Evolutionary conservation across 2,888 invertebrate genomes (phyloP).

Genomic region (Megaustenia siamemsis): DNA sequence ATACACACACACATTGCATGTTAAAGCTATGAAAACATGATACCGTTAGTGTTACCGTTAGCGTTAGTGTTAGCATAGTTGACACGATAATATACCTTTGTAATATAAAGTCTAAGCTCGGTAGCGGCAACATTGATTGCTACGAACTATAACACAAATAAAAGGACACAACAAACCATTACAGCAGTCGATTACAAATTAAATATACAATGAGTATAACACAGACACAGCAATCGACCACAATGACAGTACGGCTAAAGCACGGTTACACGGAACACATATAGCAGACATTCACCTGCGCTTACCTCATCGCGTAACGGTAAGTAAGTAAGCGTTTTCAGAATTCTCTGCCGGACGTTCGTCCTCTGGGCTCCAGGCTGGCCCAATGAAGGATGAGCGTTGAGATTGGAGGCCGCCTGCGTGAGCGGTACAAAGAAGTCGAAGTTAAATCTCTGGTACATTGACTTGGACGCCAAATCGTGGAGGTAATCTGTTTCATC

Average conservation of each 20-base stretch:
- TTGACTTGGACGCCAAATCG: not conserved
- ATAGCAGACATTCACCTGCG: not conserved
- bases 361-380: not conserved
- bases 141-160: too few species aligned
- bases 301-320: slow-evolving; percentile 51
- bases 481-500: not conserved
- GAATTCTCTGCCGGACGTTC: not conserved
- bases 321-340: slow-evolving; percentile 13
- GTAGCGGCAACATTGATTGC: too few species aligned
- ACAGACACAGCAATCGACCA: not conserved
- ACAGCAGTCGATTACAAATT: too few species aligned
- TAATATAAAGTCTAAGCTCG: too few species aligned
- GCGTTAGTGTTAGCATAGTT: too few species aligned
- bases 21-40: too few species aligned
- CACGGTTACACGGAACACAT: not conserved
- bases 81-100: too few species aligned
- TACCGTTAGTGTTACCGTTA: too few species aligned
- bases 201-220: too few species aligned
- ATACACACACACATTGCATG: too few species aligned
- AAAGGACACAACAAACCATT: too few species aligned
- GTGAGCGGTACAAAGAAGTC: slow-evolving; percentile 33
- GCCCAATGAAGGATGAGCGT: not conserved
- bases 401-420: slow-evolving; percentile 33
- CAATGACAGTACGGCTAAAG: not conserved
- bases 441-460: slow-evolving; percentile 19